These are phyloP conservation scores for Leucoptera coffeella DNA, from an alignment of 2,888 invertebrate genomes.

Conservation along the genomic window DNA sequence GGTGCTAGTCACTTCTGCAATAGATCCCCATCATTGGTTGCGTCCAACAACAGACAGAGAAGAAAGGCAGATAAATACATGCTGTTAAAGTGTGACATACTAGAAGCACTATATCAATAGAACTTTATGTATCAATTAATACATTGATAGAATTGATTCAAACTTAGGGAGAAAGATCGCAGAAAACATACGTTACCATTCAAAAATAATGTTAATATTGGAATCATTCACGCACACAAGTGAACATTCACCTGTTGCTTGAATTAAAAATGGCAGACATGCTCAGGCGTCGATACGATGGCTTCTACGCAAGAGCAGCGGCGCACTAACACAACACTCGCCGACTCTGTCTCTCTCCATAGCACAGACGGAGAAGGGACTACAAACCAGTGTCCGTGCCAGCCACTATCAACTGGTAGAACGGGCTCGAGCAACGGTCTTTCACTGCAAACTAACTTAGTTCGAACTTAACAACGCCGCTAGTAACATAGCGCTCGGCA, in stretches of 20 bases:
- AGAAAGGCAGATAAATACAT: too few relatives aligned
- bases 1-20: too few relatives aligned
- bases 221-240: conserved; percentile 17
- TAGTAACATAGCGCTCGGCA: conserved; percentile 3
- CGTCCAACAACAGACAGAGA: too few relatives aligned
- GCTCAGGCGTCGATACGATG: conserved; percentile 31
- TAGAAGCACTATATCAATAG: too few relatives aligned
- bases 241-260: conserved; percentile 44
- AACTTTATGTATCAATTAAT: too few relatives aligned
- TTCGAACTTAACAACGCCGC: conserved; percentile 42
- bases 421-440: conserved; percentile 48
- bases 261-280: conserved; percentile 29
- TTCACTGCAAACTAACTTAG: conserved; percentile 39
- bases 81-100: too few relatives aligned
- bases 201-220: conserved; percentile 24
- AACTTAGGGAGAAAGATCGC: conserved; percentile 12
- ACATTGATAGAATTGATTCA: too few relatives aligned
- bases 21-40: too few relatives aligned
- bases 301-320: conserved; percentile 15
- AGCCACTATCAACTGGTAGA: conserved; percentile 25
- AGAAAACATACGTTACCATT: conserved; percentile 41
- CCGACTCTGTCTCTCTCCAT: conserved; percentile 11
- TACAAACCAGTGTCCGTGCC: conserved; percentile 9
- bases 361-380: conserved; percentile 15
- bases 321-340: conserved; percentile 11